These are phyloP conservation scores for Neuroscelio doddi DNA, from an alignment of 2,888 invertebrate genomes.

Conservation along the genomic window DNA sequence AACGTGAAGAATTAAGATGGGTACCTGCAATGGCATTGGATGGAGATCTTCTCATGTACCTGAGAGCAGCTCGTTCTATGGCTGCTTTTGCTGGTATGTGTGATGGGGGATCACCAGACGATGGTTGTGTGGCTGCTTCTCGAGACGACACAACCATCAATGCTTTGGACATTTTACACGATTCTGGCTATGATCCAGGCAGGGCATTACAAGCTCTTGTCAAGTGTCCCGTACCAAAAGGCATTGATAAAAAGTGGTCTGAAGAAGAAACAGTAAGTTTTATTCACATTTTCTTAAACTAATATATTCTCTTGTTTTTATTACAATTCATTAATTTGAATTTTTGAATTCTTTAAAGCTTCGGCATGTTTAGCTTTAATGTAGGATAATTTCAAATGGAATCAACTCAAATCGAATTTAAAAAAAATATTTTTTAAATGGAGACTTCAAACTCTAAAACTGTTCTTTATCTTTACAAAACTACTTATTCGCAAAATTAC, in stretches of 20 bases:
- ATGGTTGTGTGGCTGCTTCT: constrained; percentile 96
- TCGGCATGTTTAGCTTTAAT: constrained; percentile 27
- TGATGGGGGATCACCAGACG: constrained; percentile 97
- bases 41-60: constrained; percentile 97
- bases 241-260: constrained; percentile 98
- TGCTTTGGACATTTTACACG: constrained; percentile 95
- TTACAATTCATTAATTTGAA: constrained; percentile 13
- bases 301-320: not conserved
- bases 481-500: too few species aligned
- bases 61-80: constrained; percentile 97
- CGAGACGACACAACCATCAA: constrained; percentile 98
- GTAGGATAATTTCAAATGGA: too few species aligned
- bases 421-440: too few species aligned
- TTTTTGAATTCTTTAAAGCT: constrained; percentile 24
- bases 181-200: constrained; percentile 96
- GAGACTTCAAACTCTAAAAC: too few species aligned
- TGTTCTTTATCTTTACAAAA: too few species aligned
- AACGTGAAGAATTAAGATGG: constrained; percentile 93
- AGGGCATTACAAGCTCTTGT: constrained; percentile 96
- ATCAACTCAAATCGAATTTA: too few species aligned
- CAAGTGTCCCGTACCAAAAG: constrained; percentile 97
- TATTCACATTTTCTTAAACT: not conserved
- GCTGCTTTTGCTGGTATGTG: constrained; percentile 99
- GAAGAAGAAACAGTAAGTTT: constrained; percentile 90
- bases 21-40: constrained; percentile 93